Conservation (phyloP, 2,888 invertebrate genomes). For the Petrolisthes cinctipes region DNA sequence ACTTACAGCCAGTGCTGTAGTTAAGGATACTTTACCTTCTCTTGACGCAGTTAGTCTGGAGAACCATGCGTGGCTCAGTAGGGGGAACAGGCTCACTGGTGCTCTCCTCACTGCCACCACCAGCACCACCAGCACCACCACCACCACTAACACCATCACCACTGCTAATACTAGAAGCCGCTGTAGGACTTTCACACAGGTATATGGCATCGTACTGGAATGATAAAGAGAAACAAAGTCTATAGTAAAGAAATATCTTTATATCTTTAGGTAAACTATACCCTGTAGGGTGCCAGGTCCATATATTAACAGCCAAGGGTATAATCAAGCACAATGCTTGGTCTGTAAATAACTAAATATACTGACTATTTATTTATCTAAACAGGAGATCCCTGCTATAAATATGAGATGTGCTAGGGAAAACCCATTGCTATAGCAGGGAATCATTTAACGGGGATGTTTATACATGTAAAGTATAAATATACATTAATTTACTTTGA, state of each 20-base stretch:
- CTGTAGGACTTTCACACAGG: slow-evolving; percentile 56
- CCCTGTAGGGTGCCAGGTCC: too few species aligned
- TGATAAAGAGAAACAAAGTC: not conserved
- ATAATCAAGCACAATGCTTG: too few species aligned
- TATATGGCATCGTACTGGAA: slow-evolving; percentile 69
- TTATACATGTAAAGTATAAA: not conserved
- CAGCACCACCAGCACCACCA: not conserved
- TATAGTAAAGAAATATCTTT: not conserved
- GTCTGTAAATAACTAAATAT: too few species aligned
- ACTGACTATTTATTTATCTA: too few species aligned
- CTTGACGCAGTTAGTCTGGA: slow-evolving; percentile 69
- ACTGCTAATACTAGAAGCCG: slow-evolving; percentile 1
- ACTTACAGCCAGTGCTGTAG: too few species aligned
- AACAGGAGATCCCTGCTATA: too few species aligned
- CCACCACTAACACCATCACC: not conserved
- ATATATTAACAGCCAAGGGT: too few species aligned
- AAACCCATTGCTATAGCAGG: too few species aligned
- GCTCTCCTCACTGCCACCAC: slow-evolving; percentile 25
- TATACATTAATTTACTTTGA: not conserved
- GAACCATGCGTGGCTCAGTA: slow-evolving; percentile 67
- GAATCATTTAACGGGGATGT: too few species aligned
- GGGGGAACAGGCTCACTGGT: slow-evolving; percentile 61
- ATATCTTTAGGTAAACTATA: not conserved
- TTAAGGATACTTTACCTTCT: slow-evolving; percentile 43
- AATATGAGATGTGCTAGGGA: too few species aligned